Conservation (phyloP, 2,113 vertebrate genomes). For the Aix galericulata region DNA sequence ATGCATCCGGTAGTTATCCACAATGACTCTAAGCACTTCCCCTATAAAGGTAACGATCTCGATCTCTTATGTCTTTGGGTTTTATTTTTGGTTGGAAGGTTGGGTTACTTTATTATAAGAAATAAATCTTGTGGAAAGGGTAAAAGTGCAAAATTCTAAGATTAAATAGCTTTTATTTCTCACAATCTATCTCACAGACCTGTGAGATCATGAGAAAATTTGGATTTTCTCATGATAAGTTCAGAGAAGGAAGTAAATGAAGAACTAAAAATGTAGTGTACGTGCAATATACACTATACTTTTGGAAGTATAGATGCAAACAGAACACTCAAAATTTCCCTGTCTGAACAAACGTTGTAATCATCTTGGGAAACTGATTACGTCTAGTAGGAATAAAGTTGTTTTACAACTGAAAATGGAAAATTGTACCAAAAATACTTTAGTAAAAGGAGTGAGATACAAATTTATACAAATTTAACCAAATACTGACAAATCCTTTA, state of each 20-base stretch:
- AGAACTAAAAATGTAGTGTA: background rate
- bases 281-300: background rate
- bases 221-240: background rate
- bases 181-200: background rate
- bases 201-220: background rate
- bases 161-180: background rate
- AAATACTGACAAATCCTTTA: background rate
- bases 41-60: background rate
- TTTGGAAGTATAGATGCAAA: background rate
- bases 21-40: background rate
- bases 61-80: no score
- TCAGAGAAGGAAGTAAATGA: background rate
- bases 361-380: background rate
- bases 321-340: background rate
- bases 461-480: background rate
- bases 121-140: background rate
- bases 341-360: background rate
- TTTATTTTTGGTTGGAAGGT: background rate
- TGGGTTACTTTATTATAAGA: background rate
- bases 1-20: background rate
- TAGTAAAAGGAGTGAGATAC: background rate
- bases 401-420: background rate
- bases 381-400: background rate
- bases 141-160: background rate
- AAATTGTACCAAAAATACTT: background rate